Evolutionary conservation across 1,140 invertebrate genomes (phyloP), one percentile per base, ranked within the genome.

Genomic region (Galleria mellonella): DNA sequence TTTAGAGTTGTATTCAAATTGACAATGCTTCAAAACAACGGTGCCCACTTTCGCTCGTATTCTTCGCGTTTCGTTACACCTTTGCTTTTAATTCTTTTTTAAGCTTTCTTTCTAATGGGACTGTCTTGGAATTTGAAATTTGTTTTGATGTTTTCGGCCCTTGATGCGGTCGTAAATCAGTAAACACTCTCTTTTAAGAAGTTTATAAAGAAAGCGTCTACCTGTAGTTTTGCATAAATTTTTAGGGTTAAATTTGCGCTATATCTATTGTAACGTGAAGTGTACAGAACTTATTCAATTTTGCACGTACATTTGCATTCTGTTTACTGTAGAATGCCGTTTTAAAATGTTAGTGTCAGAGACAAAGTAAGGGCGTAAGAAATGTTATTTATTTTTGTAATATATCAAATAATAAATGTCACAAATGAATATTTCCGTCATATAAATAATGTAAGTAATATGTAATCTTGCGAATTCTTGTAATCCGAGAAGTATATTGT

Each of bases 131-230:
- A 39, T 43, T 38, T 31, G 5, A 11, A 43, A 44, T 48, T 54
- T 67, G 66, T 73, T 83, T 76, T 67, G 38, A 37, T 62, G 8
- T 59, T 65, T 74, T 65, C 59, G 68, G 66, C 44, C 49, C 51
- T 68, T 55, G 63, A 62, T 62, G 60, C 50, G 68, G 64, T 72
- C 61, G 65, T 83, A 81, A 79, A 83, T 76, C 62, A 63, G 67
- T 60, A 62, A 69, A 72, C 54, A 72, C 63, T 72, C 70, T 77
- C 73, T 76, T 64, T 69, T 47, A 35, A 51, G 32, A 23, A 23
- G 17, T 23, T 23, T 53, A 52, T 64, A 74, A 74, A 62, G 63
- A 71, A 69, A 59, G 64, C 74, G 78, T 73, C 72, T 79, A 6
- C 17, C 2, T 23, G 6, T 23, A 23, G 75, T 71, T 70, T 53